These are phyloP conservation scores for Cairina moschata DNA, from an alignment of 2,113 vertebrate genomes.

Conservation along the genomic window DNA sequence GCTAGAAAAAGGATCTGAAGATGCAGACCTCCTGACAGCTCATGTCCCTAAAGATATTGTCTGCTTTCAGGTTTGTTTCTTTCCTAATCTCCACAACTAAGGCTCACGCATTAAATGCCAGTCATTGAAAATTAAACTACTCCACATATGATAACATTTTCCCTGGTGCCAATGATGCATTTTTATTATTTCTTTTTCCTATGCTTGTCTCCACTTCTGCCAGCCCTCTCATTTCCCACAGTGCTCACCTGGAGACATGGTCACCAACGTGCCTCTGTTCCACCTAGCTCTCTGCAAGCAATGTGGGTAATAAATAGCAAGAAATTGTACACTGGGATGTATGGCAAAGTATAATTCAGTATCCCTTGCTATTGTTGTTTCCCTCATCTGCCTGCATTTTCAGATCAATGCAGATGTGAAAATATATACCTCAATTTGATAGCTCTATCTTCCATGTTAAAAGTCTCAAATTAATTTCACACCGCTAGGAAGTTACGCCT, in stretches of 20 bases:
- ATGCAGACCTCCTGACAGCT: background rate
- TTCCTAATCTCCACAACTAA: background rate
- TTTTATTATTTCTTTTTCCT: background rate
- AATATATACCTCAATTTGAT: background rate
- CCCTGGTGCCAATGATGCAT: background rate
- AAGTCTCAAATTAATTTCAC: background rate
- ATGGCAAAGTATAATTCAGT: background rate
- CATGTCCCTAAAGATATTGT: background rate
- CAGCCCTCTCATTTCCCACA: background rate
- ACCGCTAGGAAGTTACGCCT: background rate
- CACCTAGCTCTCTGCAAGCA: background rate
- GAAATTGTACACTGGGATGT: rapidly evolving
- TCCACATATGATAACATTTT: background rate
- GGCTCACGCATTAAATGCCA: background rate
- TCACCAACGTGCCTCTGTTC: background rate
- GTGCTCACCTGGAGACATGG: background rate
- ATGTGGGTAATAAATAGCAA: background rate
- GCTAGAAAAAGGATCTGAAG: background rate
- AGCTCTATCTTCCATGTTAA: background rate
- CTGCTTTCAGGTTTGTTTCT: background rate
- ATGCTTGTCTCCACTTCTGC: background rate
- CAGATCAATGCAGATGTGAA: background rate
- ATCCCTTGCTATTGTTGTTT: background rate
- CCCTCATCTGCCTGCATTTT: background rate
- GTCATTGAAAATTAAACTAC: background rate